These are phyloP conservation scores for Linnaemya vulpina DNA, from an alignment of 2,888 invertebrate species.

Conservation along the genomic window DNA sequence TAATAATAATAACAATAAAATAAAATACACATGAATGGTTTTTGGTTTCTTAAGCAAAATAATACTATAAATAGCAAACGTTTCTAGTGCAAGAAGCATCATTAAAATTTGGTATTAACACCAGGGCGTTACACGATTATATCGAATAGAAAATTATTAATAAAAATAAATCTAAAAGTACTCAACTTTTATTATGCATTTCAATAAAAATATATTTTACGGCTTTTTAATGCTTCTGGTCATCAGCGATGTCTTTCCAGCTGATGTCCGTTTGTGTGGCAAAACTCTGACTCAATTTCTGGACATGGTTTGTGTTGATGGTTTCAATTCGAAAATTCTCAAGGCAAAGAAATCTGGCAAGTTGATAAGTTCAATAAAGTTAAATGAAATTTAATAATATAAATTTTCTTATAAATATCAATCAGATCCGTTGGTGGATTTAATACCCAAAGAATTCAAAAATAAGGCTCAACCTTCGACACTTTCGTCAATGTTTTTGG, in stretches of 20 bases:
- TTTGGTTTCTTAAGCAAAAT: neutral
- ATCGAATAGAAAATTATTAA: no score
- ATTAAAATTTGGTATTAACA: neutral
- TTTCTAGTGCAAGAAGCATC: neutral
- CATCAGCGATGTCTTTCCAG: neutral
- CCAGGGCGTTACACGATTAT: neutral
- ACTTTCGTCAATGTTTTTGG: conserved; percentile 7
- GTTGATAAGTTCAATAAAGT: no score
- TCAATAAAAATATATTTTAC: neutral
- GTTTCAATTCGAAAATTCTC: conserved; percentile 33
- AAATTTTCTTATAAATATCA: neutral
- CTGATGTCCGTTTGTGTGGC: conserved; percentile 28
- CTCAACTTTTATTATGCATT: no score
- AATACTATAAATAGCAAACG: conserved; percentile 35
- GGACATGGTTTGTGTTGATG: no score
- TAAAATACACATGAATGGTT: neutral
- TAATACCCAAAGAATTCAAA: neutral
- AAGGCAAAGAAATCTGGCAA: conserved; percentile 36
- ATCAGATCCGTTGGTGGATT: neutral
- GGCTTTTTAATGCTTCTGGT: neutral
- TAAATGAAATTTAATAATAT: neutral
- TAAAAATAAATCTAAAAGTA: no score
- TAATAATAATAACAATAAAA: no score
- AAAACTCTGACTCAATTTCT: conserved; percentile 6
- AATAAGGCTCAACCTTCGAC: neutral